Base-by-base conservation (phyloP, 2,797 vertebrate species). In the Capromys pilorides region DNA sequence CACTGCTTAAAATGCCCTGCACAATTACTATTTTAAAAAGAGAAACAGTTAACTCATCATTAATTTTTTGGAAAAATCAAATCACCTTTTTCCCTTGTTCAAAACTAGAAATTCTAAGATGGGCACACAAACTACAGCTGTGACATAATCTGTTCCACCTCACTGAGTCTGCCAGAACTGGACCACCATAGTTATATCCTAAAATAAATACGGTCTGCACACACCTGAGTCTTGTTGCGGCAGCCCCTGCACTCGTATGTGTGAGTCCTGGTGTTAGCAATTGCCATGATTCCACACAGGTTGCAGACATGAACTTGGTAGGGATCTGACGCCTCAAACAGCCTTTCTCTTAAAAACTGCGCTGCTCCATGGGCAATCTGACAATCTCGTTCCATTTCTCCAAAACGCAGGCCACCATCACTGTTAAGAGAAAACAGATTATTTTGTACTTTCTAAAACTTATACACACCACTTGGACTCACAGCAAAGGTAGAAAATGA, bases 361-460 rank as follows among this genome's bases (percentile, higher is more conserved):
- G 99, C 99, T 0, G 99, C 99, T n/a, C 99, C 99, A 0, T 99
- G 99, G 97, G 99, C 99, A 45, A 99, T 99, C 98, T 99, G 99
- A 98, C 99, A 99, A 14, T 99, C 99, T 33, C 99, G 98, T 96
- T 99, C 99, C 99, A 99, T 99, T 98, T 99, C 99, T 26, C 99
- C 99, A 73, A 99, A 99, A 88, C 99, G 99, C 92, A 99, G 98
- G 59, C 99, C 99, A 5, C 99, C 99, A 33, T 99, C 99, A 4
- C 99, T 99, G 82, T 45, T 36, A 39, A 12, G 90, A 28, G 86
- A 45, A 94, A 84, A 57, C 4, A 95, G 54, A 9, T 36, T 75
- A 36, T 0, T 45, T 33, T 88, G 4, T 39, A 64, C 89, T 64
- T 51, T 64, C 16, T 86, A 86, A 18, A 67, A 67, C 14, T 36